Evolutionary conservation across 2,113 vertebrate species (phyloP), one percentile per base, ranked within the genome.

Genomic region (Mola mola): DNA sequence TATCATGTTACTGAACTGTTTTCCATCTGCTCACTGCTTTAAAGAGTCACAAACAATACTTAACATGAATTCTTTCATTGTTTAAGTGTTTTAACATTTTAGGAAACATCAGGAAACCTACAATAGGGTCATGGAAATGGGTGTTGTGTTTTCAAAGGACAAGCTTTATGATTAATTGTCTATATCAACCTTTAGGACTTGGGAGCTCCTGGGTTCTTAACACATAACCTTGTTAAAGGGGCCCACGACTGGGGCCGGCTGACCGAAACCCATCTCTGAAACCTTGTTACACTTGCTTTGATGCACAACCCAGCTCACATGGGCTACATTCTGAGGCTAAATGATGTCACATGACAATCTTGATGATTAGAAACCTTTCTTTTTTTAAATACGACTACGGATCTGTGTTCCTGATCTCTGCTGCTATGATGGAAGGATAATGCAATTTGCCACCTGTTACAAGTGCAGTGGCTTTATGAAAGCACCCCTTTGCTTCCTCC

Each of bases 401-500:
- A 83, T 77, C 67, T 71, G 70, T 87, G 79, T 86, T 85, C 80
- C 84, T 85, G 80, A 87, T 86, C 79, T 75, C 74, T 75, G 82
- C 81, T 43, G 69, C 82, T 83, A 62, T 78, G 83, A 89, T 86
- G 85, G 87, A 86, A 72, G 71, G 75, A 40, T 92, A 90, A 92
- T 89, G 78, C 63, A 91, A 90, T 92, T 89, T 86, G 82, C 87
- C 88, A 90, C 87, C 87, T 89, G 89, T 89, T 91, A 89, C 84
- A 87, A 88, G 84, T 88, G 83, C 82, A 83, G 85, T 5, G 85
- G 85, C 82, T 90, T 90, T 87, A 88, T 90, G 85, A 89, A 90
- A 88, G 82, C 83, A 77, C 79, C 78, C 73, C 72, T 85, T 48
- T 8, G 75, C 80, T 87, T 91, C 82, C 87, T 86, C 62, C 75